Percentiles rank a stretch among this genome's conserved stretches.
Conservation (phyloP, 2,797 vertebrate genomes). For the Schizopygopsis malacanthus region DNA sequence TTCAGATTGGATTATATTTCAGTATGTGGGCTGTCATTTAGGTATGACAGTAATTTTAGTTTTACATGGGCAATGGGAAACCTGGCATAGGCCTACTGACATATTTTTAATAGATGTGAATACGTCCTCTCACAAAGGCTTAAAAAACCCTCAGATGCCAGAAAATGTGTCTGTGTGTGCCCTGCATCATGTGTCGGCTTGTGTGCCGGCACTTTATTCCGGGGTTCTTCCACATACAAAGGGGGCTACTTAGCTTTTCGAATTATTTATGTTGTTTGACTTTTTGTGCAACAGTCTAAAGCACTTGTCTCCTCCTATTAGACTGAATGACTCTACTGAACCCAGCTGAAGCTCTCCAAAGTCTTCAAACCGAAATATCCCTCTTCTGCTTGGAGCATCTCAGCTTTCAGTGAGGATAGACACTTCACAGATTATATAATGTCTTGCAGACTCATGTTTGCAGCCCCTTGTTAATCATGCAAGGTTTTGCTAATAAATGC, state of each 20-base stretch:
- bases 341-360: conserved; percentile 70
- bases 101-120: conserved; percentile 13
- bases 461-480: neutral
- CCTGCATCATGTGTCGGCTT: conserved; percentile 18
- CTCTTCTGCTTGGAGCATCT: conserved; percentile 25
- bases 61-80: neutral
- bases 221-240: conserved; percentile 74
- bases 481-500: neutral
- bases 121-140: conserved; percentile 29
- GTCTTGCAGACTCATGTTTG: neutral
- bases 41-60: conserved; percentile 9
- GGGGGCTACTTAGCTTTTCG: conserved; percentile 83
- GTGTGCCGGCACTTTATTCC: conserved; percentile 67
- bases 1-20: neutral
- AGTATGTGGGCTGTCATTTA: neutral
- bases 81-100: neutral
- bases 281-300: conserved; percentile 82
- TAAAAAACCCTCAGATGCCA: conserved; percentile 29
- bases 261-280: conserved; percentile 86
- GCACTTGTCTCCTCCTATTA: conserved; percentile 85
- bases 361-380: conserved; percentile 73
- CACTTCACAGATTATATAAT: neutral
- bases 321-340: conserved; percentile 59
- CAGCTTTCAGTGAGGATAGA: neutral
- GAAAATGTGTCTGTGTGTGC: conserved; percentile 3